Percentiles rank a stretch among this genome's conserved stretches.
Evolutionary conservation across 2,797 vertebrate genomes (phyloP).

Genomic region (Anguilla marmorata): DNA sequence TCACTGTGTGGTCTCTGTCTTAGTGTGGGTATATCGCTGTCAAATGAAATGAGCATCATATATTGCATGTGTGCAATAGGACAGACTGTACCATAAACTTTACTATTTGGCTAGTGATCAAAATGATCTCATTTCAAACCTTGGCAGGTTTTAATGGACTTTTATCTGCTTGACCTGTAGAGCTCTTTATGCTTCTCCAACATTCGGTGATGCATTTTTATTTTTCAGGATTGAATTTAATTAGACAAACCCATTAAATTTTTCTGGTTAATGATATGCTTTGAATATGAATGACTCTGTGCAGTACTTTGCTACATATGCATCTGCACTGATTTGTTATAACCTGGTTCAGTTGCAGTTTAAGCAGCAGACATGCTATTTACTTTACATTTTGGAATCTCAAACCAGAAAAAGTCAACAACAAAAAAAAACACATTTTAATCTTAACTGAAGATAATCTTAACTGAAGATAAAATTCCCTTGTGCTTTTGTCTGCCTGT

Average conservation of each 20-base stretch:
- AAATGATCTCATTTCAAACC: not conserved
- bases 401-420: conserved; percentile 1
- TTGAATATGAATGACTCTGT: not conserved
- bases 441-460: not conserved
- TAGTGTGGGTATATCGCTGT: not conserved
- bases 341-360: not conserved
- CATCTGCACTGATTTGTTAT: not conserved
- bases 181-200: not conserved
- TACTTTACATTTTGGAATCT: not conserved
- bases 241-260: conserved; percentile 2
- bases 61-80: not conserved
- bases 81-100: not conserved
- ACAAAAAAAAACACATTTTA: not conserved
- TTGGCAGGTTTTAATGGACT: not conserved
- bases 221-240: not conserved
- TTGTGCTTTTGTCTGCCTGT: not conserved
- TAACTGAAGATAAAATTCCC: not conserved
- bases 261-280: not conserved
- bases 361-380: not conserved
- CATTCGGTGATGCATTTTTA: not conserved
- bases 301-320: not conserved
- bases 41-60: not conserved
- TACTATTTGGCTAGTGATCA: conserved; percentile 1
- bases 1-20: not conserved
- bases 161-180: not conserved